phyloP scores from a whole-genome alignment of 2,888 invertebrate species.

The Nebria brevicollis region DNA sequence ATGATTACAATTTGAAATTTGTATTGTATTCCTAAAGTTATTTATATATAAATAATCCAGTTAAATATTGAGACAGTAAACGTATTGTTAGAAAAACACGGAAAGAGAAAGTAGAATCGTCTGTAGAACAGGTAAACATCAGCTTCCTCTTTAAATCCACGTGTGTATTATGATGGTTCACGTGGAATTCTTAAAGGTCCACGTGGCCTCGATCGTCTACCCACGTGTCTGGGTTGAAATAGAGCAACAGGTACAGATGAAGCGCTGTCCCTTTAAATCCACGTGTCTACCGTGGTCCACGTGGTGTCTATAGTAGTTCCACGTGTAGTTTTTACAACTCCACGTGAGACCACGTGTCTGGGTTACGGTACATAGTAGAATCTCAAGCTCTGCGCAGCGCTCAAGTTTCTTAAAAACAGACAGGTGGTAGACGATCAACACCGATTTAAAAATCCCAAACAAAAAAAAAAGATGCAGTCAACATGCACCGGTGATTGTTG shows the following conservation, averaged over 20 bases:
- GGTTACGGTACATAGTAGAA: background rate
- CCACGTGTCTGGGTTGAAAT: background rate
- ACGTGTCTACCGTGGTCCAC: background rate
- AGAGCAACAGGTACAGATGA: background rate
- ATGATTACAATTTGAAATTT: background rate
- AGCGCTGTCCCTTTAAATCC: constrained; percentile 14
- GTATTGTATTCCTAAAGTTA: background rate
- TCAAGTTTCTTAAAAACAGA: constrained; percentile 17
- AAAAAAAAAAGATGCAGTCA: background rate
- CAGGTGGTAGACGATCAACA: constrained; percentile 38
- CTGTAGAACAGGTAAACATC: background rate
- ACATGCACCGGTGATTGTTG: background rate
- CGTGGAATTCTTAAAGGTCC: constrained; percentile 9
- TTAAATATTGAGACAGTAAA: background rate
- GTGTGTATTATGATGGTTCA: constrained; percentile 2
- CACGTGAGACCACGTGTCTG: constrained; percentile 27
- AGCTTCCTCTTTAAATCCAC: background rate
- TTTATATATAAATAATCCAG: background rate
- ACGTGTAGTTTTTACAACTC: constrained; percentile 29
- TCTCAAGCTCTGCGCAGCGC: background rate
- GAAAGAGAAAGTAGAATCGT: background rate
- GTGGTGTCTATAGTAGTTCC: constrained; percentile 25
- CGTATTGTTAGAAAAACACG: background rate
- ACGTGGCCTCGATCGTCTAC: background rate
- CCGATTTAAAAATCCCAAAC: constrained; percentile 27